These are phyloP conservation scores for Martes martes DNA, from an alignment of 2,113 vertebrate species.

Conservation along the genomic window DNA sequence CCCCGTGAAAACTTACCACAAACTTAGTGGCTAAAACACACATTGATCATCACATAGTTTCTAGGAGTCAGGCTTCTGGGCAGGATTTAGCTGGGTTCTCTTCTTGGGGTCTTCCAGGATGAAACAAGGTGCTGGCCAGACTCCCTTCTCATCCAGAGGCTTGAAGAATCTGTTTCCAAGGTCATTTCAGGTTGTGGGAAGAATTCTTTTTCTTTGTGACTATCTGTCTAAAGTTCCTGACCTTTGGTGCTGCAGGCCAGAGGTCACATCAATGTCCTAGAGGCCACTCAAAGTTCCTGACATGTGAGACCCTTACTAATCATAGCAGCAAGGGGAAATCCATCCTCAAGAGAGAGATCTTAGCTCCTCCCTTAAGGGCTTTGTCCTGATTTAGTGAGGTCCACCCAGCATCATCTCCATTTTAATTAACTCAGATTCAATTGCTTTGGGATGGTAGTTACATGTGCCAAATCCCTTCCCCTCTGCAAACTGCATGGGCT, in stretches of 20 bases:
- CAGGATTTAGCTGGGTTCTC: too few species aligned
- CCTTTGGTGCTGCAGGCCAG: not conserved
- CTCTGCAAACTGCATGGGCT: not conserved
- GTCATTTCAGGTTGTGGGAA: not conserved
- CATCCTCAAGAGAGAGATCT: not conserved
- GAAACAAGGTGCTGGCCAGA: too few species aligned
- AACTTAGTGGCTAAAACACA: not conserved
- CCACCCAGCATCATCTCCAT: not conserved
- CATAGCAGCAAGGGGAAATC: not conserved
- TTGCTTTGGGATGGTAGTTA: not conserved
- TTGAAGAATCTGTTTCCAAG: not conserved
- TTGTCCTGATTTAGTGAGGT: not conserved
- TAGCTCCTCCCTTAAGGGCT: not conserved
- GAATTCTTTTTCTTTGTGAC: not conserved
- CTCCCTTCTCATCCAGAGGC: not conserved
- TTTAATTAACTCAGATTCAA: not conserved
- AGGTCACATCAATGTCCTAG: not conserved
- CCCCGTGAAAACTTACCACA: not conserved
- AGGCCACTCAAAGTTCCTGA: not conserved
- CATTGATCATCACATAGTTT: too few species aligned
- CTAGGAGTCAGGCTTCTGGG: too few species aligned
- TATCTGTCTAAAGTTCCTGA: not conserved
- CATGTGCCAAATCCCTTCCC: not conserved
- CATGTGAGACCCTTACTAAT: not conserved
- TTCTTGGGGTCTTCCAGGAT: too few species aligned